Conservation (phyloP, 2,113 vertebrate species). For the Gobius niger region DNA sequence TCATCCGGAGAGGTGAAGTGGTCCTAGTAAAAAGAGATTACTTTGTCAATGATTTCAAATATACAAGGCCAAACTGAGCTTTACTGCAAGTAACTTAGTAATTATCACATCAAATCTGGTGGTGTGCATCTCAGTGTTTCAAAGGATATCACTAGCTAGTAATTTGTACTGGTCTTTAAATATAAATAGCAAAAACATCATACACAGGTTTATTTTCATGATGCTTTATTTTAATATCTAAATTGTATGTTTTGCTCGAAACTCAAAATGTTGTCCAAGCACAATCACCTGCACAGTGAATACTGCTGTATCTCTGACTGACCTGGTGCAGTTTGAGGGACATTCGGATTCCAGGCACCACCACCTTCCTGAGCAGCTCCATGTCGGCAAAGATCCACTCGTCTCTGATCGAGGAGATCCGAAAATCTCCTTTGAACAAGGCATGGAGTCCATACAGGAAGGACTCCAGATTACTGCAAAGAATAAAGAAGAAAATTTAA, state of each 20-base stretch:
- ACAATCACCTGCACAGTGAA: neutral
- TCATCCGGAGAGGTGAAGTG: slow-evolving; percentile 99
- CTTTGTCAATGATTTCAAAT: too few relatives aligned
- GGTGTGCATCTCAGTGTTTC: too few relatives aligned
- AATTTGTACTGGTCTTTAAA: too few relatives aligned
- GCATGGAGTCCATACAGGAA: slow-evolving; percentile 97
- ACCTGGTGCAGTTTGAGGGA: slow-evolving; percentile 98
- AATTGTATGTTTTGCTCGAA: too few relatives aligned
- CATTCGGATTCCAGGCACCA: slow-evolving; percentile 98
- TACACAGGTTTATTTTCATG: neutral
- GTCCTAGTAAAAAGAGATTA: slow-evolving; percentile 75
- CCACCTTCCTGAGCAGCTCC: slow-evolving; percentile 96
- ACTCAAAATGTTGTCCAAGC: too few relatives aligned
- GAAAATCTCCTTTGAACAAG: slow-evolving; percentile 97
- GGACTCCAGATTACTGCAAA: slow-evolving; percentile 93
- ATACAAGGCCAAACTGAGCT: too few relatives aligned
- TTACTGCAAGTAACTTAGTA: too few relatives aligned
- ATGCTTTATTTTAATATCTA: too few relatives aligned
- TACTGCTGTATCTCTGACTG: slow-evolving; percentile 20
- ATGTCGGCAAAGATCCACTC: slow-evolving; percentile 99
- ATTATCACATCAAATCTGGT: too few relatives aligned
- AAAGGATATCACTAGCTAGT: too few relatives aligned
- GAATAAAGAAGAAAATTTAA: neutral
- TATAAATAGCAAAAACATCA: neutral
- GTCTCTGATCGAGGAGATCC: slow-evolving; percentile 95